Conservation (phyloP, 2,113 vertebrate species). For the Proteles cristata region DNA sequence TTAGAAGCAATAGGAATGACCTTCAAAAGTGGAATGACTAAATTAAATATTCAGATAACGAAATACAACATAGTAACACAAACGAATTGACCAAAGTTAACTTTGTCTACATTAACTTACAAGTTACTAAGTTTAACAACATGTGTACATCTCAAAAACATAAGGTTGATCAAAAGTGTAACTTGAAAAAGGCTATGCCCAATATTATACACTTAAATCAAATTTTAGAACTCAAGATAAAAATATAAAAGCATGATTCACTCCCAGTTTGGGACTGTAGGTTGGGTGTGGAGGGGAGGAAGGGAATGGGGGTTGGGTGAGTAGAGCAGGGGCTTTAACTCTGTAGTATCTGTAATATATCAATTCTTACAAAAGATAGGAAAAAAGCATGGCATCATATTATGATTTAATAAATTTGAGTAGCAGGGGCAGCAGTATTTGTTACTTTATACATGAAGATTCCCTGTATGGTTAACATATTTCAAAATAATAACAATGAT, state of each 20-base stretch:
- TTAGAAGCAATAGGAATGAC: not conserved
- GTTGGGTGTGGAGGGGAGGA: not conserved
- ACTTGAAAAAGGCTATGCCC: not conserved
- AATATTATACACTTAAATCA: not conserved
- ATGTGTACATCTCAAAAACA: not conserved
- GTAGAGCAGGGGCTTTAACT: not conserved
- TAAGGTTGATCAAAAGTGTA: not conserved
- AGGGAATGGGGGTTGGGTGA: not conserved
- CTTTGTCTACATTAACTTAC: too few species aligned
- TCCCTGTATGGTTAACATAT: conserved; percentile 14
- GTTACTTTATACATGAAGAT: not conserved
- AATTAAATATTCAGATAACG: not conserved
- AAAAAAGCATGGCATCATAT: not conserved
- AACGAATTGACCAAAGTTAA: not conserved
- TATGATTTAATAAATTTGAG: not conserved
- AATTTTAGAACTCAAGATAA: conserved; percentile 20
- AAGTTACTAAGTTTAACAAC: not conserved
- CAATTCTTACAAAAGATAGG: conserved; percentile 6
- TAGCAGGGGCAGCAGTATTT: not conserved
- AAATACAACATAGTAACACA: not conserved
- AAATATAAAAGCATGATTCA: not conserved
- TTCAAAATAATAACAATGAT: conserved; percentile 17
- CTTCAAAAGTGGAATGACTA: not conserved
- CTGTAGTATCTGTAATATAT: not conserved
- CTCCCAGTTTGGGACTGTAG: not conserved